These are phyloP conservation scores for Macrophya annulata DNA, from an alignment of 2,888 invertebrate genomes.

Conservation along the genomic window DNA sequence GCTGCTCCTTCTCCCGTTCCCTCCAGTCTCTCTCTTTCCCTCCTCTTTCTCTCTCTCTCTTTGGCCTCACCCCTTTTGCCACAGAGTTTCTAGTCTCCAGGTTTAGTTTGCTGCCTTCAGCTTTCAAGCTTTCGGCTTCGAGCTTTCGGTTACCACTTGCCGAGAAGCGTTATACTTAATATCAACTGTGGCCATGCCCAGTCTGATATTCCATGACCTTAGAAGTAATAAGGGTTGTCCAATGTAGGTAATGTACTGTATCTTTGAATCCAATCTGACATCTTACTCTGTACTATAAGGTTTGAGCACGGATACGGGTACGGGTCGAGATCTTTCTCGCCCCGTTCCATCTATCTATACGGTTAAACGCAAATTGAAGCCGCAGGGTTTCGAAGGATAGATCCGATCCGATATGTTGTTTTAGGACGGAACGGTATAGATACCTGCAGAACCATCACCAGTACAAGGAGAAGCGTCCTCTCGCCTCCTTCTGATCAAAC, in stretches of 20 bases:
- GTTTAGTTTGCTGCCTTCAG: conserved; percentile 21
- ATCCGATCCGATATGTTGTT: conserved; percentile 53
- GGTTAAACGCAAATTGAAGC: conserved; percentile 52
- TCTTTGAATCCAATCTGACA: conserved; percentile 19
- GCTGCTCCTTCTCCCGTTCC: background rate
- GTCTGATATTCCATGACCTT: background rate
- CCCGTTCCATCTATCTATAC: conserved; percentile 6
- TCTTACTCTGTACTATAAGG: conserved; percentile 12
- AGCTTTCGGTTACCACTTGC: conserved; percentile 25
- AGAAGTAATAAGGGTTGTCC: background rate
- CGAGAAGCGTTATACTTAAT: conserved; percentile 33
- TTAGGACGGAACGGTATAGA: background rate
- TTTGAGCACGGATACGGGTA: background rate
- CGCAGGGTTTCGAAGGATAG: conserved; percentile 16
- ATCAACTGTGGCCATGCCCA: background rate
- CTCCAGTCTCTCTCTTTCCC: background rate
- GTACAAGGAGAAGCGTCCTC: background rate
- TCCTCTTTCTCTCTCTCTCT: background rate
- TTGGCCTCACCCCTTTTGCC: background rate
- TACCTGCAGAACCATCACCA: no score
- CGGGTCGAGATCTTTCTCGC: conserved; percentile 6
- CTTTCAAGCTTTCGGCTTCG: background rate
- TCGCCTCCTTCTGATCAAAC: background rate
- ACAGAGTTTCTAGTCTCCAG: conserved; percentile 7
- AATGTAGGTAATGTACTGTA: background rate